Percentiles rank a stretch among this genome's conserved stretches.
These are phyloP conservation scores for Chaunax sp. DNA, from an alignment of 2,797 vertebrate genomes.

Conservation along the genomic window DNA sequence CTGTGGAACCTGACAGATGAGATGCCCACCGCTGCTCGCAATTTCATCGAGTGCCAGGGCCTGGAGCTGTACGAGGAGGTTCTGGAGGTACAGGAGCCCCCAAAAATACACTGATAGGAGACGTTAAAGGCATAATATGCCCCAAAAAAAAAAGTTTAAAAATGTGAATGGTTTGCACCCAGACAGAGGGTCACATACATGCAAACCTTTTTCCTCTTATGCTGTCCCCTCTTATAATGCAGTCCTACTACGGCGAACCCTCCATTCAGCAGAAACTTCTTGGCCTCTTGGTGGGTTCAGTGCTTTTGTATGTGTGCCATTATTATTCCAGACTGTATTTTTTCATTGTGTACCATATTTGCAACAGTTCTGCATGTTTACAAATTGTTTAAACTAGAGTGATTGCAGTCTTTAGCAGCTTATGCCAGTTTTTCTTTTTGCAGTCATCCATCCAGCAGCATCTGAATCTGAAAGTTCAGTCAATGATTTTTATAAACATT, in stretches of 20 bases:
- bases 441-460: conserved; percentile 1
- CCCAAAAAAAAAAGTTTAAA: too few relatives aligned
- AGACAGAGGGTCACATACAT: neutral
- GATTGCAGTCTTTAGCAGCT: conserved; percentile 14
- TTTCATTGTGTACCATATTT: neutral
- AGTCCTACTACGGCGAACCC: conserved; percentile 91
- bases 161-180: too few relatives aligned
- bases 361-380: conserved; percentile 1
- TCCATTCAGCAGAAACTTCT: conserved; percentile 93
- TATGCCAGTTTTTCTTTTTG: conserved; percentile 2
- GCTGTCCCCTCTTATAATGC: conserved; percentile 31
- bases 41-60: conserved; percentile 94
- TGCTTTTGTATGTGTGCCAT: neutral
- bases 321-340: neutral
- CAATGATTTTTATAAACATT: neutral
- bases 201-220: conserved; percentile 6
- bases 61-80: conserved; percentile 95
- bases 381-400: conserved; percentile 5
- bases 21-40: conserved; percentile 88
- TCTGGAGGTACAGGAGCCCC: conserved; percentile 86
- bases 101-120: conserved; percentile 8
- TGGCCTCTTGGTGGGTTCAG: conserved; percentile 91
- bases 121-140: neutral
- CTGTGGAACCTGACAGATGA: conserved; percentile 98
- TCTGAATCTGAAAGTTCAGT: neutral